Evolutionary conservation across 2,797 vertebrate species (phyloP).

Genomic region (Eulemur albifrons): DNA sequence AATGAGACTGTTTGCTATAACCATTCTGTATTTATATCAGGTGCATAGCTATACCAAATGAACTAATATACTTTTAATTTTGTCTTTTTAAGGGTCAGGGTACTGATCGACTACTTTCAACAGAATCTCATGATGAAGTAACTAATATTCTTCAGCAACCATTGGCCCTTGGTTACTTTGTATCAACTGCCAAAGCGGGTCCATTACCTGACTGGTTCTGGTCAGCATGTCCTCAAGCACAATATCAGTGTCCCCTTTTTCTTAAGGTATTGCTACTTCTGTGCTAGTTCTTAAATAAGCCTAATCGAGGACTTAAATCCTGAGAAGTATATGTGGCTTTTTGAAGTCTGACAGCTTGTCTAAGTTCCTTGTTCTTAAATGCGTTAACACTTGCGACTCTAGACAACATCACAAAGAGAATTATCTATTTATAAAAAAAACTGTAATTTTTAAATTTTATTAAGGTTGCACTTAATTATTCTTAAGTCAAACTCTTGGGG

Average conservation of each 20-base stretch:
- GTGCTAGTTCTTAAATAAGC: constrained; percentile 27
- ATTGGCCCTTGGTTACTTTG: constrained; percentile 97
- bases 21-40: constrained; percentile 34
- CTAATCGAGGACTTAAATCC: constrained; percentile 23
- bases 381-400: neutral
- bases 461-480: constrained; percentile 37
- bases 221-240: constrained; percentile 98
- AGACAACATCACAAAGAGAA: constrained; percentile 9
- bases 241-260: constrained; percentile 99
- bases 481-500: constrained; percentile 9
- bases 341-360: constrained; percentile 31
- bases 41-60: neutral
- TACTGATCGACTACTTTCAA: constrained; percentile 93
- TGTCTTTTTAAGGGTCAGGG: constrained; percentile 91
- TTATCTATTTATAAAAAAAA: constrained; percentile 24
- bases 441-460: constrained; percentile 35
- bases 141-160: constrained; percentile 98
- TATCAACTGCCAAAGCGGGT: constrained; percentile 98
- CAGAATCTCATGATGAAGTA: constrained; percentile 96
- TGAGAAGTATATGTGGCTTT: constrained; percentile 8
- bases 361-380: constrained; percentile 13
- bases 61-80: constrained; percentile 56
- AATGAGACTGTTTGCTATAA: neutral
- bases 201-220: constrained; percentile 99
- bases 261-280: constrained; percentile 91